Base-by-base conservation (phyloP, 1,140 invertebrate species). In the Aricia agestis region DNA sequence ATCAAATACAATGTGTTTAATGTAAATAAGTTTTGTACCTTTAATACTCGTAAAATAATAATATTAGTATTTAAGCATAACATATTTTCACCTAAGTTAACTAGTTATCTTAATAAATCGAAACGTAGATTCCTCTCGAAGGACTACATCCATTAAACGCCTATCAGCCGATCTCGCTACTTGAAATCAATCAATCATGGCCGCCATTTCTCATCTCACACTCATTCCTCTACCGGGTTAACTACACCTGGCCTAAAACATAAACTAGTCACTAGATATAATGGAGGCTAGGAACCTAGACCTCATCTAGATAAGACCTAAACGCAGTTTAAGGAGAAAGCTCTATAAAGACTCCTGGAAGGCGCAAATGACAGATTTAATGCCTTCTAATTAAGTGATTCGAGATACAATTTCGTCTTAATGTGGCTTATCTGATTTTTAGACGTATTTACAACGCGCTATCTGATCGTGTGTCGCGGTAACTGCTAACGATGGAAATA, bases 281-380 rank as follows among this genome's bases (percentile, higher is more conserved):
- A 84, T 85, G 84, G 75, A 61, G 52, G 0, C 36, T 25, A 25
- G 25, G 25, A 25, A 25, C 25, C 25, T 25, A 25, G 25, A 25
- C 25, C 25, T 36, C 36, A 36, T 73, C 68, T 31, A 85, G 85
- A 87, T 86, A 88, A 85, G 77, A 77, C 75, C 78, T 84, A 82
- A 84, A 80, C 77, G 81, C 73, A 78, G 68, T 77, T 77, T 77
- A 77, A 78, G 75, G 76, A 72, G 80, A 83, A 82, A 81, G 80
- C 82, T 80, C 73, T 81, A 81, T 83, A 63, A 84, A 76, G 75
- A 77, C 80, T 72, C 72, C 74, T 72, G 81, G 78, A 82, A 81
- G 78, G 78, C 78, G 77, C 77, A 85, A 87, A 86, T 83, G 85
- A 89, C 82, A 89, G 85, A 86, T 87, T 87, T 89, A 89, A 83